phyloP scores from a whole-genome alignment of 2,797 vertebrate genomes.

The Channallabes apus region DNA sequence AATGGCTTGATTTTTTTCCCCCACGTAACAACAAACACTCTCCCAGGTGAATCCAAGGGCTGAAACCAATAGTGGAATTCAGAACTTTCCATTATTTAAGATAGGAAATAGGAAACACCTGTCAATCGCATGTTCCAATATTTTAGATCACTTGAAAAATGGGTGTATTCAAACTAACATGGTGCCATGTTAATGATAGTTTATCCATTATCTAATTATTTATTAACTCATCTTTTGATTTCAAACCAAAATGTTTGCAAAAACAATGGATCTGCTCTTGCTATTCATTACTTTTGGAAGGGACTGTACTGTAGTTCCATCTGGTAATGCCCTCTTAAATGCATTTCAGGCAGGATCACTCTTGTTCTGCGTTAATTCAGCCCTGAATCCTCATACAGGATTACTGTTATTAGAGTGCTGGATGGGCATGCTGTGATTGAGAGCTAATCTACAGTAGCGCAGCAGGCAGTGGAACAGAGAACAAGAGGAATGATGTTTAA shows the following conservation, averaged over 20 bases:
- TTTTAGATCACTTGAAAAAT: neutral
- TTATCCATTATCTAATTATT: no score
- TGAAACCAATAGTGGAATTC: neutral
- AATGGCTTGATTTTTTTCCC: neutral
- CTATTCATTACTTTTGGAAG: neutral
- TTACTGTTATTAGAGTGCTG: constrained; percentile 58
- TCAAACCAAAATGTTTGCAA: neutral
- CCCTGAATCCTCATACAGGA: constrained; percentile 53
- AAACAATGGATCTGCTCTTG: neutral
- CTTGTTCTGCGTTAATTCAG: constrained; percentile 50
- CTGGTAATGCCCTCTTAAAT: constrained; percentile 37
- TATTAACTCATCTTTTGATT: neutral
- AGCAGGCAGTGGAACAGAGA: constrained; percentile 50
- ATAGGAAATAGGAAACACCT: neutral
- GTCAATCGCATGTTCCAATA: neutral
- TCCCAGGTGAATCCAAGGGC: neutral
- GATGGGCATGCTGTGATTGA: constrained; percentile 56
- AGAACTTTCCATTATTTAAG: neutral
- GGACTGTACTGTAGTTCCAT: neutral
- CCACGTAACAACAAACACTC: neutral
- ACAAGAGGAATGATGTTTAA: constrained; percentile 59
- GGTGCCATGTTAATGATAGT: neutral
- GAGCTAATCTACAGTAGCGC: constrained; percentile 57
- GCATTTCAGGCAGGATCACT: constrained; percentile 38
- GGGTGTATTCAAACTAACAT: neutral